Base-by-base conservation (phyloP, 2,888 invertebrate genomes). In the Chymomyza amoena region DNA sequence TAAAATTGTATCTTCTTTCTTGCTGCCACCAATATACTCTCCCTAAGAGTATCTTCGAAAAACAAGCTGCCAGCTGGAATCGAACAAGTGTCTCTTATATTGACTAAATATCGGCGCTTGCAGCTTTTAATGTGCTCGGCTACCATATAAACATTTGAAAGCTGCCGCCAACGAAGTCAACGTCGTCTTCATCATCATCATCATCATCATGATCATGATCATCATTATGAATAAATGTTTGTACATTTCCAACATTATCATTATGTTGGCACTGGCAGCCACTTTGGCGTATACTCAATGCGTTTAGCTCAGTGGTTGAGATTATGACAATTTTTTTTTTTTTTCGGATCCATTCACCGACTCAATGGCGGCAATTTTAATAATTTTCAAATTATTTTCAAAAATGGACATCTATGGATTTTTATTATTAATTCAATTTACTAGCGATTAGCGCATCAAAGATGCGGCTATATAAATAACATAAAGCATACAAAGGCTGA, bases 361-460 rank as follows among this genome's bases (percentile, higher is more conserved):
- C 39, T 45, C 39, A 45, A 45, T 45, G 39, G 39, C 39, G 39
- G 39, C 39, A 57, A 70, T 77, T 82, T 75, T 72, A 87, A 83
- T 83, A 83, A 83, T 80, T 83, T 87, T 45, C 87, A 80, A 73
- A 76, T 80, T 64, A 83, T 76, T 73, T 68, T 64, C 56, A 32
- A 60, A 61, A 39, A 66, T 64, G 60, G 84, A 84, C 87, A 86
- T 79, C 76, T 72, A 81, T 80, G 68, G 84, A 64, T 68, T 75
- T 60, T 76, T 83, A 78, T 83, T 83, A 83, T 83, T 76, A 78
- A 87, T 85, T 83, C 83, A 83, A 83, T 83, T 83, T 87, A 78
- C 64, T 67, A 87, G 85, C 80, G 88, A 87, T 83, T 83, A 83
- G 77, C 82, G 67, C 82, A 70, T 77, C 79, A 75, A 36, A 76